Conservation (phyloP, 2,888 invertebrate species). For the Zhengitettix transpicula region DNA sequence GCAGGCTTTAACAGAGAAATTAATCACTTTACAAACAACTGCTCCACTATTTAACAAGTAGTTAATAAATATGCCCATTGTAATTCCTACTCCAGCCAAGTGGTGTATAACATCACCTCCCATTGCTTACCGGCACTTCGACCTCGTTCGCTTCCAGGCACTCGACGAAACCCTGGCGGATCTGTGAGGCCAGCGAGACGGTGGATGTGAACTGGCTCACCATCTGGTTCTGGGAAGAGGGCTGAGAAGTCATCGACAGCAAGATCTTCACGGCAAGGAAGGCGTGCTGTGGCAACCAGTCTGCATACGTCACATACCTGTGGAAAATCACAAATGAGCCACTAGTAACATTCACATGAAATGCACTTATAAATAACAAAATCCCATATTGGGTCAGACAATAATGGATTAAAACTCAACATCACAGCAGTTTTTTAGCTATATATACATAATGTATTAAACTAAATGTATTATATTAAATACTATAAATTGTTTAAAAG, state of each 20-base stretch:
- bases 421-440: too few species aligned
- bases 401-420: too few species aligned
- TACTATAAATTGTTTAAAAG: too few species aligned
- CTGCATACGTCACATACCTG: conserved; percentile 48
- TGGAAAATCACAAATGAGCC: conserved; percentile 6
- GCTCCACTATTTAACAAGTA: too few species aligned
- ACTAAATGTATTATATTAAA: too few species aligned
- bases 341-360: neutral
- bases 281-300: conserved; percentile 48
- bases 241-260: conserved; percentile 43
- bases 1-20: too few species aligned
- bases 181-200: conserved; percentile 35
- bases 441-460: neutral
- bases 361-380: neutral
- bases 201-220: conserved; percentile 56
- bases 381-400: too few species aligned
- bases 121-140: conserved; percentile 3
- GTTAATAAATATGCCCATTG: too few species aligned
- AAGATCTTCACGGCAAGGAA: conserved; percentile 52
- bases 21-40: too few species aligned
- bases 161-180: conserved; percentile 74
- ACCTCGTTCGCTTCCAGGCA: conserved; percentile 53
- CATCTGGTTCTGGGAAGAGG: conserved; percentile 50
- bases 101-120: neutral
- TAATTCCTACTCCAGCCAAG: neutral